Base-by-base conservation (phyloP, 64 coral and sea anemone genomes). In the Actinia tenebrosa region DNA sequence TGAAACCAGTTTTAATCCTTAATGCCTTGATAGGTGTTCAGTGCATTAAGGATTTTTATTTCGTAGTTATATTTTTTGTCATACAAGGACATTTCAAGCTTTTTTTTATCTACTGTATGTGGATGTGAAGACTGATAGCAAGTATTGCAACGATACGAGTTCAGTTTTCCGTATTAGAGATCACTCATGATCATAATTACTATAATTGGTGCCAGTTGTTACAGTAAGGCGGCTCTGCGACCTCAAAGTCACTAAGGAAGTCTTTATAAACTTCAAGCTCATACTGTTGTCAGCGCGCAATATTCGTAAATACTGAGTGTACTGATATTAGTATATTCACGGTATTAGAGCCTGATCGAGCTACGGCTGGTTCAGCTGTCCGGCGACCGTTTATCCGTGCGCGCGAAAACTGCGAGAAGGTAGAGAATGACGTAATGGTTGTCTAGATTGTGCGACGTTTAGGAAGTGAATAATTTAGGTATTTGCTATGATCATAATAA, bases 401-500 rank as follows among this genome's bases (percentile, higher is more conserved):
- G 69, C 69, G 69, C 69, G 10, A 75, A 75, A 26, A 20, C n/a
- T 66, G 63, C n/a, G 23, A 75, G 30, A 37, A 37, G 30, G 69
- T 42, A 42, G 4, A 30, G 69, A 3, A 72, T 72, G 69, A 75
- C 69, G 69, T 75, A 27, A 75, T 42, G 63, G n/a, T 23, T 66
- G 63, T 75, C 69, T 75, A 42, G 64, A 42, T 75, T 42, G 15
- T 30, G 27, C 11, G 8, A 1, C 64, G 7, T 75, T 37, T 75
- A 75, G 69, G 69, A 75, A 75, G 69, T 75, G 26, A 75, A 75
- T 75, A 14, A 75, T 75, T 75, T 75, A 75, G 69, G 3, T 66
- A 66, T 66, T 66, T 66, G 63, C 63, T 23, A 66, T 66, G 22
- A 66, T 66, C 63, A 66, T 66, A 66, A 66, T 66, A 10, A 66